Percentiles rank a stretch among this genome's conserved stretches.
These are phyloP conservation scores for Pterobdella sp. DNA, from an alignment of 2,888 invertebrate genomes.

Conservation along the genomic window DNA sequence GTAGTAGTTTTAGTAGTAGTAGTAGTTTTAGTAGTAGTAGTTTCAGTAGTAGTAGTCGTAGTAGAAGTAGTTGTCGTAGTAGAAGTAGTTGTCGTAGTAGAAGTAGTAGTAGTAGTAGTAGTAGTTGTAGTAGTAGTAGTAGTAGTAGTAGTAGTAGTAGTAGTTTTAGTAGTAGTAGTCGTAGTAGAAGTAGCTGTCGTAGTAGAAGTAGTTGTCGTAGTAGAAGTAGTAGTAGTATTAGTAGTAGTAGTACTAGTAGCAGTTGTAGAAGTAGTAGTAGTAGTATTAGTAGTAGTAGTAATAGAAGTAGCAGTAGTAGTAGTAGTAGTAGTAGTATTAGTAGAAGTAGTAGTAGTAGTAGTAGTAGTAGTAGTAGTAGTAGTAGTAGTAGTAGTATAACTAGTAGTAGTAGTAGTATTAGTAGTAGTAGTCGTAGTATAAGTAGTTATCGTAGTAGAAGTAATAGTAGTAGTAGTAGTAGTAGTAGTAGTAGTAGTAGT, in stretches of 20 bases:
- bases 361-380: slow-evolving; percentile 11
- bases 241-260: slow-evolving; percentile 2
- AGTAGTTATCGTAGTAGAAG: not conserved
- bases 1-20: not conserved
- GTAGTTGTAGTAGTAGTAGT: slow-evolving; percentile 8
- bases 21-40: slow-evolving; percentile 10
- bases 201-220: slow-evolving; percentile 12
- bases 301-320: slow-evolving; percentile 14
- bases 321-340: slow-evolving; percentile 13
- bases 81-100: slow-evolving; percentile 9
- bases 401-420: not conserved
- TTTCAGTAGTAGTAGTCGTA: slow-evolving; percentile 7
- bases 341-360: slow-evolving; percentile 10
- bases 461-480: not conserved
- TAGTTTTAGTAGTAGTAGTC: not conserved
- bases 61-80: slow-evolving; percentile 24
- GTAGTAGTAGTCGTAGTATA: not conserved
- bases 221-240: slow-evolving; percentile 10
- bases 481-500: not conserved
- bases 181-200: slow-evolving; percentile 14
- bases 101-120: slow-evolving; percentile 6
- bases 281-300: slow-evolving; percentile 9
- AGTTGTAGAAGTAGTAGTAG: slow-evolving; percentile 4
- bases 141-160: slow-evolving; percentile 6
- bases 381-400: slow-evolving; percentile 7